These are phyloP conservation scores for Coptodon bakossiorum DNA, from an alignment of 2,113 vertebrate genomes.

Conservation along the genomic window DNA sequence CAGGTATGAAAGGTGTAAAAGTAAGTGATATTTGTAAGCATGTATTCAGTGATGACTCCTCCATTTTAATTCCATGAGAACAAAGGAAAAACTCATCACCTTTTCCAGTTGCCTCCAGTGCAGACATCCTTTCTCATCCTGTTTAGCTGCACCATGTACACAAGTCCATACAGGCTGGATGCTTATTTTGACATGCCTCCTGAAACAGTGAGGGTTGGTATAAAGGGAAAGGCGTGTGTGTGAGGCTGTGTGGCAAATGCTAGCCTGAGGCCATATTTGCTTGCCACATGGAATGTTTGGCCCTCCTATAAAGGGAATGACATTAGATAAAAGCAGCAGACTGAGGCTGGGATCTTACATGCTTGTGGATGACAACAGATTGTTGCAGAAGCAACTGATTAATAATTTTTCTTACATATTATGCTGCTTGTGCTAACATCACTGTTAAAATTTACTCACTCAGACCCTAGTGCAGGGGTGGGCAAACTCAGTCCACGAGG, in stretches of 20 bases:
- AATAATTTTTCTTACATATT: neutral
- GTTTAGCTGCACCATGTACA: neutral
- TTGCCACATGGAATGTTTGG: neutral
- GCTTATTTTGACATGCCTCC: constrained; percentile 34
- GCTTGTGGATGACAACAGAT: neutral
- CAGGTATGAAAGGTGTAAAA: neutral
- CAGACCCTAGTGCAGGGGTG: neutral
- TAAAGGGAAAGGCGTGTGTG: neutral
- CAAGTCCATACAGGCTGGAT: constrained; percentile 46
- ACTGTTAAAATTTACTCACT: neutral
- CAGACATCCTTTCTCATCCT: neutral
- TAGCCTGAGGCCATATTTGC: neutral
- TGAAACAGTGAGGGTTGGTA: neutral
- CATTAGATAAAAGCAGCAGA: neutral
- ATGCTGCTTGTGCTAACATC: neutral
- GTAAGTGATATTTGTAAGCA: neutral
- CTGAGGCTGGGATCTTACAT: neutral
- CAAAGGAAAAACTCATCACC: neutral
- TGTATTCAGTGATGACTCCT: neutral
- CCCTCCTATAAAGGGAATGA: neutral
- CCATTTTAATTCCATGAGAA: neutral
- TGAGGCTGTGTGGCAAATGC: neutral
- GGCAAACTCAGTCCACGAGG: too few relatives aligned
- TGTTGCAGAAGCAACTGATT: neutral
- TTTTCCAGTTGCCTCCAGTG: neutral